Evolutionary conservation across 1,140 invertebrate genomes (phyloP).

Genomic region (Ceratitis capitata): DNA sequence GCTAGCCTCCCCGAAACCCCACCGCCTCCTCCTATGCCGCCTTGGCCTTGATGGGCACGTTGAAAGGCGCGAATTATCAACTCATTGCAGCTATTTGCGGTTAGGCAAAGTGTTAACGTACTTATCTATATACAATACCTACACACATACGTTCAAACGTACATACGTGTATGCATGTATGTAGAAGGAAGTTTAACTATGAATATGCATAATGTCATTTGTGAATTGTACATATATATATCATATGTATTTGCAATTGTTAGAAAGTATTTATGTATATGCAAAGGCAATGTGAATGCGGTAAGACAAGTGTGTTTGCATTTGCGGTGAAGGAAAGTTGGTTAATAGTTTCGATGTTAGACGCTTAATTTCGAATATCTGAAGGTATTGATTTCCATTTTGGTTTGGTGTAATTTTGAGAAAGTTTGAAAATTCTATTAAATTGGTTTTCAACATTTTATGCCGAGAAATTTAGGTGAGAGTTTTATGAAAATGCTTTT

Average conservation of each 20-base stretch:
- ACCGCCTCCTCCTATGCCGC: not conserved
- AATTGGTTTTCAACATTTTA: not conserved
- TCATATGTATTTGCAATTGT: no score
- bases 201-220: not conserved
- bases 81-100: conserved; percentile 23
- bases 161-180: no score
- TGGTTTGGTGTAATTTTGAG: no score
- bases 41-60: not conserved
- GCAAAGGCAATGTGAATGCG: not conserved
- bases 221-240: not conserved
- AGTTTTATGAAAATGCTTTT: not conserved
- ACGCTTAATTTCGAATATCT: not conserved
- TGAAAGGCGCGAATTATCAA: conserved; percentile 7
- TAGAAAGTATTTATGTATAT: not conserved
- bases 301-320: not conserved
- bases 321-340: not conserved
- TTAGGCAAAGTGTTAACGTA: not conserved
- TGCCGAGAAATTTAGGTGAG: not conserved
- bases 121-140: no score
- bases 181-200: no score
- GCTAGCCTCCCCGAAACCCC: not conserved
- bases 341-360: not conserved
- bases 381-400: not conserved
- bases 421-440: no score
- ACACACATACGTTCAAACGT: no score